Evolutionary conservation across 2,797 vertebrate species (phyloP).

Genomic region (Petrocephalus schoutedeni): DNA sequence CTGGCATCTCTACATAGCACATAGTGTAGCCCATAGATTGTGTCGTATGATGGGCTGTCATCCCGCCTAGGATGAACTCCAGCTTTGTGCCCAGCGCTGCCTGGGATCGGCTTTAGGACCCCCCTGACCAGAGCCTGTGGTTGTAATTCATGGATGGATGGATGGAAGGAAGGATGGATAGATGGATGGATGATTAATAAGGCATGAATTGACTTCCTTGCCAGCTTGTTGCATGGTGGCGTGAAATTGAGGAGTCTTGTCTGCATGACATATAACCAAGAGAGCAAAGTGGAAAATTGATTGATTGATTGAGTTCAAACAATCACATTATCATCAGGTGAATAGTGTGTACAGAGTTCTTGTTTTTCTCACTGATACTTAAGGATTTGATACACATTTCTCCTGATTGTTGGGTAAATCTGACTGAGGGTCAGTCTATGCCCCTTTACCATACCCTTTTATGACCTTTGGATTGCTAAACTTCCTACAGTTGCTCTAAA

Average conservation of each 20-base stretch:
- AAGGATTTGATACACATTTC: background rate
- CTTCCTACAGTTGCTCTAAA: background rate
- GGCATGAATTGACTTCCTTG: background rate
- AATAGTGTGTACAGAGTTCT: background rate
- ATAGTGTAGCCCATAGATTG: background rate
- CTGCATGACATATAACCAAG: background rate
- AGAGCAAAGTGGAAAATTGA: background rate
- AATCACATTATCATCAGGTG: background rate
- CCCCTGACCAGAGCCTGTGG: background rate
- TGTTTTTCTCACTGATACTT: background rate
- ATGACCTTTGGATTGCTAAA: background rate
- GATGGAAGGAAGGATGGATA: no score
- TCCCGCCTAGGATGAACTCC: background rate
- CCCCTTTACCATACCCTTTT: background rate
- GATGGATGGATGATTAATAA: background rate
- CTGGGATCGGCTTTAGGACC: background rate
- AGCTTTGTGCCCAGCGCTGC: background rate
- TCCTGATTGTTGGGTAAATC: background rate
- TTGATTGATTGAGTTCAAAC: background rate
- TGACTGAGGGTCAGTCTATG: background rate
- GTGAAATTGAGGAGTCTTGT: background rate
- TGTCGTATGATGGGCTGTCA: background rate
- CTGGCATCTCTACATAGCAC: background rate
- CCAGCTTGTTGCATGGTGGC: background rate
- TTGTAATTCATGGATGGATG: background rate